phyloP scores from a whole-genome alignment of 2,113 vertebrate species.

The Cryptomyrus ogoouensis region DNA sequence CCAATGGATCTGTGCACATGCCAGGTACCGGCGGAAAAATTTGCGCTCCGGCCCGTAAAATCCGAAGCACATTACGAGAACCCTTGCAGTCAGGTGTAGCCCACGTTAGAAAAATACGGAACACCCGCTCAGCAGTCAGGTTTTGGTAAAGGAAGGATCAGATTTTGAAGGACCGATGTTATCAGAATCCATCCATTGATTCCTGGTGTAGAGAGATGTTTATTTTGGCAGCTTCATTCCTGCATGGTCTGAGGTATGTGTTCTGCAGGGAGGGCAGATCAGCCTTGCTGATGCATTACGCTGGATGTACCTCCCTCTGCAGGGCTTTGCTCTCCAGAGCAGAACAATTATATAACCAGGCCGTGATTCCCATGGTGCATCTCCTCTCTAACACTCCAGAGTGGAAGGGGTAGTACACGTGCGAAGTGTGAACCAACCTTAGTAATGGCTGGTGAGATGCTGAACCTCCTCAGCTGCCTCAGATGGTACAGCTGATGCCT shows the following conservation, averaged over 20 bases:
- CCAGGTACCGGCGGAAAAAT: conserved; percentile 62
- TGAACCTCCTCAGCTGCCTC: background rate
- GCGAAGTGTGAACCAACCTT: no score
- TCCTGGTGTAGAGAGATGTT: background rate
- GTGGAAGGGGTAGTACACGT: no score
- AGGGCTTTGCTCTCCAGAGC: background rate
- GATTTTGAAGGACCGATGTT: no score
- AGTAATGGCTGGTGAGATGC: background rate
- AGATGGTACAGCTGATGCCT: background rate
- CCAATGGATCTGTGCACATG: conserved; percentile 93
- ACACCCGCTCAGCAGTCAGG: no score
- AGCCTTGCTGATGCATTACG: background rate
- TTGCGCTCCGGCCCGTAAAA: background rate
- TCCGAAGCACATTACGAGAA: background rate
- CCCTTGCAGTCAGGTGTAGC: background rate
- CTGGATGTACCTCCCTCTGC: background rate
- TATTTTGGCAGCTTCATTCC: background rate
- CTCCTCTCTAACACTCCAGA: background rate
- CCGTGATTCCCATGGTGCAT: background rate
- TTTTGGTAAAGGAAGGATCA: no score
- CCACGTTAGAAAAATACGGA: no score
- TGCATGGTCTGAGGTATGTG: background rate
- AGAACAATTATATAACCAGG: background rate
- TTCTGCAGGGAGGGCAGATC: background rate
- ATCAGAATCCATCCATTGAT: no score